Percentiles rank a stretch among this genome's conserved stretches.
Evolutionary conservation across 2,888 invertebrate genomes (phyloP).

Genomic region (Oasisia sp.): DNA sequence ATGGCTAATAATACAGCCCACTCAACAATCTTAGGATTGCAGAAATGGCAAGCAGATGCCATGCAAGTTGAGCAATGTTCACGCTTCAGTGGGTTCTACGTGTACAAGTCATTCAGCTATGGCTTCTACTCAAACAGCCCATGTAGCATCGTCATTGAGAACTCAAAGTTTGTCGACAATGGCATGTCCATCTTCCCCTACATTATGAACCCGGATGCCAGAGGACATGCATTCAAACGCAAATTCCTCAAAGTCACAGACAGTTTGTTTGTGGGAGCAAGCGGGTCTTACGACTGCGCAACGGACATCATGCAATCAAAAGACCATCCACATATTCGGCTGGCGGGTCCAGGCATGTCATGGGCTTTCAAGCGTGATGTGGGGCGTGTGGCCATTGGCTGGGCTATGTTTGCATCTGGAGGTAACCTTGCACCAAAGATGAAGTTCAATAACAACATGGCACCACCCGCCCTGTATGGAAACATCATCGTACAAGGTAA

Average conservation of each 20-base stretch:
- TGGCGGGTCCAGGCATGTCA: not conserved
- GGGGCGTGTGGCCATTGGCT: conserved; percentile 36
- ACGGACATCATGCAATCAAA: conserved; percentile 34
- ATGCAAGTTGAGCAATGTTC: not conserved
- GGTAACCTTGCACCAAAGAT: conserved; percentile 51
- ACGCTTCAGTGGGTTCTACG: not conserved
- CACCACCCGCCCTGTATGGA: not conserved
- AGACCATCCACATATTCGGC: not conserved
- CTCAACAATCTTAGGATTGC: not conserved
- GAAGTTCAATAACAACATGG: conserved; percentile 32
- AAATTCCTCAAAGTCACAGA: conserved; percentile 46
- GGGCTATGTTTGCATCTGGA: conserved; percentile 44
- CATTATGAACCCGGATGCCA: conserved; percentile 43
- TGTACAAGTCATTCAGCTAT: not conserved
- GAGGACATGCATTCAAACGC: conserved; percentile 29
- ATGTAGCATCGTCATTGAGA: not conserved
- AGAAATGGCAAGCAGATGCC: not conserved
- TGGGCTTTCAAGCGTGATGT: not conserved
- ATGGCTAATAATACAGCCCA: conserved; percentile 25
- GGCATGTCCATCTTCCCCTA: conserved; percentile 7
- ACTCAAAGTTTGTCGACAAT: conserved; percentile 13
- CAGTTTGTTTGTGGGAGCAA: conserved; percentile 49
- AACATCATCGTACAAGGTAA: not conserved
- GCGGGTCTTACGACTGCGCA: conserved; percentile 47
- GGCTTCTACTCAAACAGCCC: not conserved